Conservation (phyloP, 2,888 invertebrate species). For the Hypercompe scribonia region DNA sequence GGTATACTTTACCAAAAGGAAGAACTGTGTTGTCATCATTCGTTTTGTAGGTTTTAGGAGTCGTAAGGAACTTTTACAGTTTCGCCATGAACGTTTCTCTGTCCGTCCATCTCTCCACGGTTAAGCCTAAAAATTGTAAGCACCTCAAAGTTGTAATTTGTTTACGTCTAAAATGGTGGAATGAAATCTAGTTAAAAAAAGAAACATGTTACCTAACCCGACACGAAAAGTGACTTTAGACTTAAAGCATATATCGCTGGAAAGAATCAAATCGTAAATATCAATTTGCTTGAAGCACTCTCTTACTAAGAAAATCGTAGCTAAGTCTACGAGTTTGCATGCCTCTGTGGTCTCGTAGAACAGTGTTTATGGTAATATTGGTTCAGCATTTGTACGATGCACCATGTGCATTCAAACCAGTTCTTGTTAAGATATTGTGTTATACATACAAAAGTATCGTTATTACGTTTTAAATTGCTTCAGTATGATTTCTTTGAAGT, state of each 20-base stretch:
- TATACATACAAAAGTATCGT: neutral
- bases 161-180: too few species aligned
- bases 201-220: too few species aligned
- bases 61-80: neutral
- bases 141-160: too few species aligned
- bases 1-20: neutral
- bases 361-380: slow-evolving; percentile 19
- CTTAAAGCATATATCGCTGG: neutral
- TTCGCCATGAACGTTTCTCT: too few species aligned
- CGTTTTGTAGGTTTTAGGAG: neutral
- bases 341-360: slow-evolving; percentile 13
- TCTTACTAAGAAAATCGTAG: neutral
- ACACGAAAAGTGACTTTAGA: neutral
- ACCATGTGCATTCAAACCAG: slow-evolving; percentile 27
- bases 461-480: neutral
- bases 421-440: slow-evolving; percentile 10
- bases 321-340: slow-evolving; percentile 12
- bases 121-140: too few species aligned
- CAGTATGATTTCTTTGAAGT: too few species aligned
- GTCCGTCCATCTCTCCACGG: too few species aligned
- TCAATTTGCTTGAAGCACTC: neutral
- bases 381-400: slow-evolving; percentile 4
- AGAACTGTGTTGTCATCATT: neutral
- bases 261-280: neutral
- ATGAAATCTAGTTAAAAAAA: too few species aligned